These are phyloP conservation scores for Drosophila peninsularis DNA, from an alignment of 2,888 invertebrate species.

Conservation along the genomic window DNA sequence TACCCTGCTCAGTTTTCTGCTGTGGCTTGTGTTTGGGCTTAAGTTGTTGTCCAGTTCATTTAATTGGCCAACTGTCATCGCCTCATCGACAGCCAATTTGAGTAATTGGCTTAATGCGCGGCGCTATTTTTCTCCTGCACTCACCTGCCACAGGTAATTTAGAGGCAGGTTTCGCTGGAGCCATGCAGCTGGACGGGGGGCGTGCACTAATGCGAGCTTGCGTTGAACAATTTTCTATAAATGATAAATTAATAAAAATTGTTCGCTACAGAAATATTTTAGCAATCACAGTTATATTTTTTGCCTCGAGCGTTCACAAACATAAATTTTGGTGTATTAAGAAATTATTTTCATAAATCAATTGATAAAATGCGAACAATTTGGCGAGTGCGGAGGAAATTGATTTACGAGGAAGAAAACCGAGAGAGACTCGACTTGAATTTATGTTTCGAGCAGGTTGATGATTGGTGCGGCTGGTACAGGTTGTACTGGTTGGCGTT, in stretches of 20 bases:
- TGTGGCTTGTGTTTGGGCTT: slow-evolving; percentile 3
- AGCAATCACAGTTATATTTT: slow-evolving; percentile 14
- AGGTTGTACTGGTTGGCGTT: slow-evolving; percentile 63
- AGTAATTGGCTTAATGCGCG: slow-evolving; percentile 49
- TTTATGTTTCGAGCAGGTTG: slow-evolving; percentile 5
- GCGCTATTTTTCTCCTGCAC: slow-evolving; percentile 18
- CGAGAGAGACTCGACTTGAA: neutral
- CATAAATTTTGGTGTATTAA: slow-evolving; percentile 39
- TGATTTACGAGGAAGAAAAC: slow-evolving; percentile 26
- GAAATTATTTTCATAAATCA: slow-evolving; percentile 49
- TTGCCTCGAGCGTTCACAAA: neutral
- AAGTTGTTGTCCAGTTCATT: slow-evolving; percentile 21
- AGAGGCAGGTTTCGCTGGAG: slow-evolving; percentile 1
- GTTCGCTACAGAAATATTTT: slow-evolving; percentile 16
- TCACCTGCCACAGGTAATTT: slow-evolving; percentile 16
- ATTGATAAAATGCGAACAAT: slow-evolving; percentile 20
- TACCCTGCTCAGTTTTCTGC: neutral
- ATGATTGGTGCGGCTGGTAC: slow-evolving; percentile 21
- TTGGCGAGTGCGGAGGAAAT: slow-evolving; percentile 41
- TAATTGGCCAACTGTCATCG: slow-evolving; percentile 33
- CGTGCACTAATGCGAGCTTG: neutral
- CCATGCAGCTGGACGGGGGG: neutral
- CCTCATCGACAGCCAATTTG: slow-evolving; percentile 48
- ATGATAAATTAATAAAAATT: slow-evolving; percentile 4
- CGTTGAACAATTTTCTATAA: slow-evolving; percentile 1